Percentiles rank a stretch among this genome's conserved stretches.
Conservation (phyloP, 2,797 vertebrate species). For the Sphenodon punctatus region DNA sequence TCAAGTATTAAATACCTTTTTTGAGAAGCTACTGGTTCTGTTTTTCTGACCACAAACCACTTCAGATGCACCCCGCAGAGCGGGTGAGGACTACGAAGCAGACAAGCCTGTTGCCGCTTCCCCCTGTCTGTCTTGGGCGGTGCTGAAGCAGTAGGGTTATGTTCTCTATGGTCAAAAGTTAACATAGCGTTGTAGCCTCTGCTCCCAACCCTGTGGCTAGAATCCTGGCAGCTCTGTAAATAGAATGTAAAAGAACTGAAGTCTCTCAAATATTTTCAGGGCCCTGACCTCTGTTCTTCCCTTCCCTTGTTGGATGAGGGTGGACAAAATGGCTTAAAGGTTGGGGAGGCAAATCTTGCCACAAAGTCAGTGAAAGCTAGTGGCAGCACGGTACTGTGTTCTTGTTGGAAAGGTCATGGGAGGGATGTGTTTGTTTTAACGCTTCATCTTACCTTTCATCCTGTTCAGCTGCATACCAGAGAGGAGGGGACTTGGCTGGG, state of each 20-base stretch:
- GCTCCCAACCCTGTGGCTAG: not conserved
- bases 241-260: rapidly evolving
- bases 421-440: rapidly evolving
- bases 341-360: not conserved
- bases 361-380: not conserved
- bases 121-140: not conserved
- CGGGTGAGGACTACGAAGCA: not conserved
- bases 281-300: rapidly evolving
- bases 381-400: rapidly evolving
- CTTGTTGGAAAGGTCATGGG: not conserved
- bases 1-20: not conserved
- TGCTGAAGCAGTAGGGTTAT: not conserved
- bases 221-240: not conserved
- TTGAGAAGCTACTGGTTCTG: not conserved
- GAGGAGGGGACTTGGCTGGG: not conserved
- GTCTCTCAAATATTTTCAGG: not conserved
- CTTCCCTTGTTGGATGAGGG: rapidly evolving
- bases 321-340: not conserved
- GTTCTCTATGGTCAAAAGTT: too few relatives aligned
- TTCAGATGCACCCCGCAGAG: not conserved
- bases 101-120: not conserved
- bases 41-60: not conserved
- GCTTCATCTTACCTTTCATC: not conserved
- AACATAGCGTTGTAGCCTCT: too few relatives aligned
- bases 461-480: not conserved